Conservation (phyloP, 2,888 invertebrate genomes). For the Thera obeliscata region DNA sequence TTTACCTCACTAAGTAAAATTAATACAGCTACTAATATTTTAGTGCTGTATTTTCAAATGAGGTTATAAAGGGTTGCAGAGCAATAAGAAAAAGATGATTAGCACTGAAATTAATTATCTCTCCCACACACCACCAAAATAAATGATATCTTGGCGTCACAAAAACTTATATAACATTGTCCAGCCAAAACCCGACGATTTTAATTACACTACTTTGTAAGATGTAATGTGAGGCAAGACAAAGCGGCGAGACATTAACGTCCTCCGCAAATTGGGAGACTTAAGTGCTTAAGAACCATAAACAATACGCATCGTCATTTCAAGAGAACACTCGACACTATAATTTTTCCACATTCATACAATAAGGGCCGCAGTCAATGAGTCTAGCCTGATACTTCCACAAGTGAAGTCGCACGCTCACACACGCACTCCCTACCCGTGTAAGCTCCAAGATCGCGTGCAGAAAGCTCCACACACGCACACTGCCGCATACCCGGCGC, state of each 20-base stretch:
- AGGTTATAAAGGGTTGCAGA: neutral
- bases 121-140: constrained; percentile 12
- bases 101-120: constrained; percentile 26
- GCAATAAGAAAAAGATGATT: constrained; percentile 20
- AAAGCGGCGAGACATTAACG: constrained; percentile 74
- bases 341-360: constrained; percentile 85
- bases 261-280: constrained; percentile 75
- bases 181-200: constrained; percentile 54
- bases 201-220: constrained; percentile 76
- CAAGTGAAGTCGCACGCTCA: constrained; percentile 77
- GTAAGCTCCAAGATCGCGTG: constrained; percentile 81
- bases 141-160: constrained; percentile 38
- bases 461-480: constrained; percentile 83
- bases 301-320: constrained; percentile 79
- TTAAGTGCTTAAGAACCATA: constrained; percentile 77
- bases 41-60: no score
- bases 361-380: constrained; percentile 84
- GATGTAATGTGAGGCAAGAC: constrained; percentile 73
- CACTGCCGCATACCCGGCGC: constrained; percentile 78
- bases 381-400: constrained; percentile 82
- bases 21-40: neutral
- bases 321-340: constrained; percentile 81
- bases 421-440: constrained; percentile 75
- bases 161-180: constrained; percentile 51
- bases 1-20: no score